Conservation (phyloP, 2,797 vertebrate species). For the Cyclopterus lumpus region DNA sequence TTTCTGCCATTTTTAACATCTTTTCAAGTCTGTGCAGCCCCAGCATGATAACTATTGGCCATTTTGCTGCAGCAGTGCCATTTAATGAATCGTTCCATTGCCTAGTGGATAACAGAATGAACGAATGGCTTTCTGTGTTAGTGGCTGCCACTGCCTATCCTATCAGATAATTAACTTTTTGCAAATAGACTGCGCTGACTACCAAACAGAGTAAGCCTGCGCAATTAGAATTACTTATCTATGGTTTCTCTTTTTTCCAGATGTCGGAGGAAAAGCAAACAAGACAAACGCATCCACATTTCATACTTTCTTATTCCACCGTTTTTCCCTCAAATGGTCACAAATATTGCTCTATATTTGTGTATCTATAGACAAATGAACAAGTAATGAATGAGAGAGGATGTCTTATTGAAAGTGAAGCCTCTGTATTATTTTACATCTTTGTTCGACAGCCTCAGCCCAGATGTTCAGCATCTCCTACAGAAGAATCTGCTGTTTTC, state of each 20-base stretch:
- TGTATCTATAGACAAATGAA: constrained; percentile 62
- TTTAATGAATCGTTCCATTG: constrained; percentile 84
- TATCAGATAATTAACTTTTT: constrained; percentile 92
- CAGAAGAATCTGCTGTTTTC: constrained; percentile 46
- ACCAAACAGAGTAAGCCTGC: constrained; percentile 75
- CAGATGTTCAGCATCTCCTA: constrained; percentile 64
- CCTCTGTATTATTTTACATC: constrained; percentile 44
- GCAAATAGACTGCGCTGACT: constrained; percentile 84
- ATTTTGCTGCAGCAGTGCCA: constrained; percentile 78
- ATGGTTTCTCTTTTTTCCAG: constrained; percentile 60
- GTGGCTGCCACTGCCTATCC: constrained; percentile 83
- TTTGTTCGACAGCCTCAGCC: constrained; percentile 38
- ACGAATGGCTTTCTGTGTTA: constrained; percentile 83
- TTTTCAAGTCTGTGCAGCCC: constrained; percentile 71
- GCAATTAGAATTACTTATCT: constrained; percentile 84
- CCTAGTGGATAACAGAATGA: constrained; percentile 86
- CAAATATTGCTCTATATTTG: constrained; percentile 46
- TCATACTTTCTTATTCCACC: constrained; percentile 65
- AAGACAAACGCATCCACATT: constrained; percentile 76
- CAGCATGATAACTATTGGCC: constrained; percentile 78
- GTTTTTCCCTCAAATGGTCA: constrained; percentile 54
- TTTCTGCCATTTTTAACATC: constrained; percentile 67
- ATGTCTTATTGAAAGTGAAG: constrained; percentile 59
- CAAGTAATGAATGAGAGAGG: constrained; percentile 57
- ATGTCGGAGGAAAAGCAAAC: constrained; percentile 71